phyloP scores from a whole-genome alignment of 2,797 vertebrate species.

The Lycodopsis pacificus region DNA sequence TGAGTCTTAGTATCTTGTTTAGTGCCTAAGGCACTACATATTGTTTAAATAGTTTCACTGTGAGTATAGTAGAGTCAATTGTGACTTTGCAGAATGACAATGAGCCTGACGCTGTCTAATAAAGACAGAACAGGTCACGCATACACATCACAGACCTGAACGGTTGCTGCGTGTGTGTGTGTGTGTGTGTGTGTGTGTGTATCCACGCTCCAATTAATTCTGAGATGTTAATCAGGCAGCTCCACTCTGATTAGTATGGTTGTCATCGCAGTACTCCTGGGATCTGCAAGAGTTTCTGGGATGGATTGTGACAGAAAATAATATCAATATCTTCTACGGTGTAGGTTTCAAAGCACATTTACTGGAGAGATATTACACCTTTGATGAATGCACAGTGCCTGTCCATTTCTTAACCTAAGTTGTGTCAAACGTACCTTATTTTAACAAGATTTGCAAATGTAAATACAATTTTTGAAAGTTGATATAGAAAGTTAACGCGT shows the following conservation, averaged over 20 bases:
- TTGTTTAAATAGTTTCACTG: not conserved
- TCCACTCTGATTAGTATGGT: slow-evolving; percentile 61
- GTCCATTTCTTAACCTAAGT: not conserved
- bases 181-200: slow-evolving; percentile 19
- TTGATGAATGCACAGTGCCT: not conserved
- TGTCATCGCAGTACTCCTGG: slow-evolving; percentile 57
- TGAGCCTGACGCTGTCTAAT: not conserved
- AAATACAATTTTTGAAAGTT: no score
- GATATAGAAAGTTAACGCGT: no score
- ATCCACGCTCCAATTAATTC: slow-evolving; percentile 59
- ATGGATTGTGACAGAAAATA: slow-evolving; percentile 51
- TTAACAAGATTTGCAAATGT: no score
- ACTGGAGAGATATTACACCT: not conserved
- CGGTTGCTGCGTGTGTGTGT: slow-evolving; percentile 16
- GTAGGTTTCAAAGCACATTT: slow-evolving; percentile 7
- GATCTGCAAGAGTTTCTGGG: slow-evolving; percentile 53
- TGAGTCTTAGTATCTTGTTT: not conserved
- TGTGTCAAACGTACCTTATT: not conserved
- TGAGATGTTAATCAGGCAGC: slow-evolving; percentile 58
- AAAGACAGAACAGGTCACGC: slow-evolving; percentile 41
- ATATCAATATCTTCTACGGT: not conserved
- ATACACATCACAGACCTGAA: slow-evolving; percentile 26
- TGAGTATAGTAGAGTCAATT: not conserved
- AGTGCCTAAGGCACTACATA: no score
- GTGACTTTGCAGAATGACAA: slow-evolving; percentile 34